Evolutionary conservation across 2,113 vertebrate genomes (phyloP).

Genomic region (Rhineura floridana): DNA sequence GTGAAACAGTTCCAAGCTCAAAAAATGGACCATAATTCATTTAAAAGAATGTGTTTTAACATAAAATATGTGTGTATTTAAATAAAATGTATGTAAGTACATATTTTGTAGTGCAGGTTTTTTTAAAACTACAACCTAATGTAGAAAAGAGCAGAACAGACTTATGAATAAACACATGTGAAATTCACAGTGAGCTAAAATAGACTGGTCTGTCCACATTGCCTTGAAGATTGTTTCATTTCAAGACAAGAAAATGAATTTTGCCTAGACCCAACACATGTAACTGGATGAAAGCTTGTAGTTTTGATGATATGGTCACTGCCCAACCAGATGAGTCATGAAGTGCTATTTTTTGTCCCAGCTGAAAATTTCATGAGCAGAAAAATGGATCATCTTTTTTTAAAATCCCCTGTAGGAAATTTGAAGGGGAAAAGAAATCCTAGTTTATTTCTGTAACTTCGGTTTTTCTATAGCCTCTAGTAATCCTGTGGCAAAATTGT

Average conservation of each 20-base stretch:
- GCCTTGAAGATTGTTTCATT: background rate
- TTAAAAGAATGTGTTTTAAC: no score
- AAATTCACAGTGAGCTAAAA: no score
- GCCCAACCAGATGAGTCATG: background rate
- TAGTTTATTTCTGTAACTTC: slow-evolving; percentile 9
- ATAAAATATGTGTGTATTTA: no score
- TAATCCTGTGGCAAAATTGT: slow-evolving; percentile 14
- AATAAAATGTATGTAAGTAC: no score
- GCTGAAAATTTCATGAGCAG: slow-evolving; percentile 18
- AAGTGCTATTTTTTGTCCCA: background rate
- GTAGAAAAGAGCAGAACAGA: no score
- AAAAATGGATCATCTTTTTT: slow-evolving; percentile 1
- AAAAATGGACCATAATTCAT: no score
- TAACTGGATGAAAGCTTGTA: background rate
- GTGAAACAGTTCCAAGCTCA: no score
- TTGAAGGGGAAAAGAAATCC: background rate
- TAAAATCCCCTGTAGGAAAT: slow-evolving; percentile 10
- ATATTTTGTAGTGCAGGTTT: no score
- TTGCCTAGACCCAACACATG: background rate
- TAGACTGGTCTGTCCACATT: background rate
- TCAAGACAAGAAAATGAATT: background rate
- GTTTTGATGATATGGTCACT: background rate
- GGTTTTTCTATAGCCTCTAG: slow-evolving; percentile 4
- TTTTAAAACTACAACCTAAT: no score
- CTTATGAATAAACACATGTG: no score